Conservation (phyloP, 2,888 invertebrate genomes). For the Cremastinae sp. region DNA sequence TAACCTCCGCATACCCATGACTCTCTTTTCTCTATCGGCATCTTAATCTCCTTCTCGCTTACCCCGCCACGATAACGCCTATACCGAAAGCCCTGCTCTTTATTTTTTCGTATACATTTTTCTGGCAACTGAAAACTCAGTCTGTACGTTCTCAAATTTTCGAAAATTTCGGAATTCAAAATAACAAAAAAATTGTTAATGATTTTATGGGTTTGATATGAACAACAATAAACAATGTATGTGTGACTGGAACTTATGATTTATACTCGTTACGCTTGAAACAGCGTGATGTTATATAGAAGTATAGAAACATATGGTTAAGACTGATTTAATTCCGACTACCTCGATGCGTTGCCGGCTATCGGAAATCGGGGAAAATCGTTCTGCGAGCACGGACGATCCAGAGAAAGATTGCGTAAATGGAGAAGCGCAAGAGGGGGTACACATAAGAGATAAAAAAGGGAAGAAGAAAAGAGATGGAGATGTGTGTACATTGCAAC, state of each 20-base stretch:
- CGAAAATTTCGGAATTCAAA: too few relatives aligned
- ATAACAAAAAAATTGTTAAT: too few relatives aligned
- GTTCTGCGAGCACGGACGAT: constrained; percentile 12
- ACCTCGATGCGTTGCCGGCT: not conserved
- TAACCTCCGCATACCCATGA: constrained; percentile 66
- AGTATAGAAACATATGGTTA: not conserved
- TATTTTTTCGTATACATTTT: too few relatives aligned
- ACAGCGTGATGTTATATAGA: too few relatives aligned
- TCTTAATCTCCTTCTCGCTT: constrained; percentile 72
- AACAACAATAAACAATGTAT: too few relatives aligned
- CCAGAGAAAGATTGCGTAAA: constrained; percentile 33
- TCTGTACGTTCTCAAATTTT: too few relatives aligned
- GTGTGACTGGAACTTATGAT: too few relatives aligned
- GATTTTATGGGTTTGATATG: too few relatives aligned
- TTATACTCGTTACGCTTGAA: too few relatives aligned
- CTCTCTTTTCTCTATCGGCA: constrained; percentile 73
- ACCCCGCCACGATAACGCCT: constrained; percentile 68
- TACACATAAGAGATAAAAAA: constrained; percentile 41
- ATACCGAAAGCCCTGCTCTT: constrained; percentile 46
- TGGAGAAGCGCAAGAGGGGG: constrained; percentile 21
- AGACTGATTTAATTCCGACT: not conserved
- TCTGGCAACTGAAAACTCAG: not conserved
- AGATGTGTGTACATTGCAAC: constrained; percentile 65
- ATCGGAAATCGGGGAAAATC: constrained; percentile 27
- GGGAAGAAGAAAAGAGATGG: constrained; percentile 47